phyloP scores from a whole-genome alignment of 2,888 invertebrate genomes.

The Periphyllus acericola region DNA sequence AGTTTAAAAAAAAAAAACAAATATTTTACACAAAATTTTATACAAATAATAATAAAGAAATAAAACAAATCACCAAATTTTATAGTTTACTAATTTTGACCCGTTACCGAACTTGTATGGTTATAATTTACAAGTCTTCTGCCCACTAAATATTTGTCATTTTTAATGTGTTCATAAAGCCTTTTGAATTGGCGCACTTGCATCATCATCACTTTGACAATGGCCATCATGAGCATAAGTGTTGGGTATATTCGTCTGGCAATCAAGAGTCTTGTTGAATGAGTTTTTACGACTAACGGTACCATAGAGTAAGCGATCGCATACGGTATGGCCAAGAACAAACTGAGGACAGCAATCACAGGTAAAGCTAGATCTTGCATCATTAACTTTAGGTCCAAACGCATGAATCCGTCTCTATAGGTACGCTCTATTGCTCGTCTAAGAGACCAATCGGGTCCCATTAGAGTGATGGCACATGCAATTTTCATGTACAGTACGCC shows the following conservation, averaged over 20 bases:
- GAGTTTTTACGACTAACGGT: slow-evolving; percentile 75
- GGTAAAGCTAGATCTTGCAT: slow-evolving; percentile 78
- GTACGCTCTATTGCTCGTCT: slow-evolving; percentile 91
- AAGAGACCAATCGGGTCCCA: slow-evolving; percentile 97
- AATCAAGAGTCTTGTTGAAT: slow-evolving; percentile 79
- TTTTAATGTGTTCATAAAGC: slow-evolving; percentile 97
- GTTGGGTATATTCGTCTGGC: slow-evolving; percentile 90
- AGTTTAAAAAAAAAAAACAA: slow-evolving; percentile 40
- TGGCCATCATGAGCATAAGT: slow-evolving; percentile 78
- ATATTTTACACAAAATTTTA: slow-evolving; percentile 50
- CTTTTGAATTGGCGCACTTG: slow-evolving; percentile 94
- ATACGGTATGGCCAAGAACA: slow-evolving; percentile 93
- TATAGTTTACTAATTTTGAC: slow-evolving; percentile 46
- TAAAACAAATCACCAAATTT: slow-evolving; percentile 55
- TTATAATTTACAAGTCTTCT: slow-evolving; percentile 97
- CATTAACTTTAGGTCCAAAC: slow-evolving; percentile 79
- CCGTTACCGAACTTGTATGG: slow-evolving; percentile 63
- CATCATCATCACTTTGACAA: slow-evolving; percentile 71
- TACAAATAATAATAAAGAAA: slow-evolving; percentile 52
- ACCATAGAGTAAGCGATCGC: slow-evolving; percentile 80
- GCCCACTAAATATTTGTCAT: slow-evolving; percentile 98
- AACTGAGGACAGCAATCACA: slow-evolving; percentile 86
- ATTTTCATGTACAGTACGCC: slow-evolving; percentile 97
- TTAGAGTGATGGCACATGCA: slow-evolving; percentile 94
- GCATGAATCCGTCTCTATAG: slow-evolving; percentile 90